phyloP scores from a whole-genome alignment of 1,140 invertebrate genomes.

The Acromyrmex heyeri region DNA sequence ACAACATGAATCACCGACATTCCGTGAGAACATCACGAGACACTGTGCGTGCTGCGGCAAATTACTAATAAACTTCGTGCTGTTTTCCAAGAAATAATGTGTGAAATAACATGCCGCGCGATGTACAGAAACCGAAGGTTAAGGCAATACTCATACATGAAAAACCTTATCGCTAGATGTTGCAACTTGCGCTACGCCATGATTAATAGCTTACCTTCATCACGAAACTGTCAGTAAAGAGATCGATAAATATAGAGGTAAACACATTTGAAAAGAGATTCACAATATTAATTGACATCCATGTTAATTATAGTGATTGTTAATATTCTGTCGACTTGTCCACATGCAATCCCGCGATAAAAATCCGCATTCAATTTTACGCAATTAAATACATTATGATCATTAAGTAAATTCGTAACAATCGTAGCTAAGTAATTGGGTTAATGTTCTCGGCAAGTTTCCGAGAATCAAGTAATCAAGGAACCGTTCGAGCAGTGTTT shows the following conservation, averaged over 20 bases:
- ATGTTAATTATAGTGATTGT: constrained; percentile 15
- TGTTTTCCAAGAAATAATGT: constrained; percentile 14
- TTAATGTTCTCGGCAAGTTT: constrained; percentile 42
- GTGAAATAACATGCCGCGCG: constrained; percentile 19
- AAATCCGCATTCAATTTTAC: constrained; percentile 26
- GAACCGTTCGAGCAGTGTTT: constrained; percentile 31
- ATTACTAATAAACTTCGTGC: constrained; percentile 39
- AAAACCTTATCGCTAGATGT: constrained; percentile 71
- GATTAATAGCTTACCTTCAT: constrained; percentile 70
- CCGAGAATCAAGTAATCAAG: constrained; percentile 50
- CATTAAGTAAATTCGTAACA: constrained; percentile 31
- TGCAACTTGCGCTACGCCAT: constrained; percentile 60
- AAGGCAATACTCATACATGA: constrained; percentile 58
- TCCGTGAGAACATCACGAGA: constrained; percentile 9
- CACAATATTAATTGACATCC: constrained; percentile 24
- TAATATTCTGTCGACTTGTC: neutral
- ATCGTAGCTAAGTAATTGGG: constrained; percentile 32
- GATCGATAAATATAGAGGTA: constrained; percentile 33
- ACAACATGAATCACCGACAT: constrained; percentile 38
- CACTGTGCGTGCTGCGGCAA: neutral
- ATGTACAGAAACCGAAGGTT: neutral
- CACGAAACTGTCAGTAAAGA: constrained; percentile 66
- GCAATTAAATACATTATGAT: constrained; percentile 19
- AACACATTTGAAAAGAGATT: neutral
- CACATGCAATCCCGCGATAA: neutral